A percentile compares a stretch with the other conserved stretches of the same genome.
Conservation (phyloP, 1,140 invertebrate species). For the Globodera ellingtonae region DNA sequence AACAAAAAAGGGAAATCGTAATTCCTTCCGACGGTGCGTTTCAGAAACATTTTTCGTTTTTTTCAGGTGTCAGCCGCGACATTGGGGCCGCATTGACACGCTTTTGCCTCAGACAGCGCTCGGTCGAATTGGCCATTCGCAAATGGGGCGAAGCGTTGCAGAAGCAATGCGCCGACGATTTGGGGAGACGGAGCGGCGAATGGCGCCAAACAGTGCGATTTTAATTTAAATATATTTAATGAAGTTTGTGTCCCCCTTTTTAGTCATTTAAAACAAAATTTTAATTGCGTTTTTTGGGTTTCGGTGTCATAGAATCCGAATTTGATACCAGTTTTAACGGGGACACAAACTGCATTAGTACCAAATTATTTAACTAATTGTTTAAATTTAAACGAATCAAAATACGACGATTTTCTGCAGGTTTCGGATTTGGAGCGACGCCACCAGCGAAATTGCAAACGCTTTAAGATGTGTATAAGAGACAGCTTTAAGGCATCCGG, state of each 20-base stretch:
- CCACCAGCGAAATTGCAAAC: constrained; percentile 28
- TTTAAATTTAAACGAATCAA: too few relatives aligned
- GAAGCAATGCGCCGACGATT: constrained; percentile 31
- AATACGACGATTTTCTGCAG: not conserved
- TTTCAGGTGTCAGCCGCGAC: constrained; percentile 41
- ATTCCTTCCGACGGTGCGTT: not conserved
- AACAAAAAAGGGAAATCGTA: too few relatives aligned
- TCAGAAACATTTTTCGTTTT: not conserved
- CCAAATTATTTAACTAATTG: not conserved
- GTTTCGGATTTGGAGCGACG: constrained; percentile 44
- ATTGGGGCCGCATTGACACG: constrained; percentile 49
- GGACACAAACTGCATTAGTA: too few relatives aligned
- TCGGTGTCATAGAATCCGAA: too few relatives aligned
- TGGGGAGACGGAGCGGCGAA: constrained; percentile 42
- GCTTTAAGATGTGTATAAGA: too few relatives aligned
- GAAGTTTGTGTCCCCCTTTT: too few relatives aligned
- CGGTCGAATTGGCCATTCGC: constrained; percentile 36
- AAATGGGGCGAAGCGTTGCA: constrained; percentile 15
- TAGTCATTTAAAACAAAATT: not conserved
- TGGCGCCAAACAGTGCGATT: constrained; percentile 39
- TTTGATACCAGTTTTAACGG: too few relatives aligned
- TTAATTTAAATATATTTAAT: not conserved
- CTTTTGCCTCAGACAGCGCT: constrained; percentile 47
- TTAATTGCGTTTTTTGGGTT: not conserved
- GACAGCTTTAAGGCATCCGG: constrained; percentile 17